Evolutionary conservation across 2,113 vertebrate genomes (phyloP).

Genomic region (Menidia beryllina): DNA sequence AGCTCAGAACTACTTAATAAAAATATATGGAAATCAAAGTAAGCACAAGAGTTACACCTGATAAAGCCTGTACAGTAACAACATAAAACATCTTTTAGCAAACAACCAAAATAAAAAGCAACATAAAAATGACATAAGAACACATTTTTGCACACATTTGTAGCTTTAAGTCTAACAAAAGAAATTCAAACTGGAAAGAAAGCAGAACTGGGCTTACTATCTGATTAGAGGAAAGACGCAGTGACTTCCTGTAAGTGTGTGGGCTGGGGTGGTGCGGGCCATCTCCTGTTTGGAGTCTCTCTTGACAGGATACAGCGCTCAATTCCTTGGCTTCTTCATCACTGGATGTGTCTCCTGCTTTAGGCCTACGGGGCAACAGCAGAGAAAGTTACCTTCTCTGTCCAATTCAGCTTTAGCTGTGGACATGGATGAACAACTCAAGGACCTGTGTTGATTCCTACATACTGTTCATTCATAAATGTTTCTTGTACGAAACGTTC

Average conservation of each 20-base stretch:
- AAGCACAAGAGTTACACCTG: not conserved
- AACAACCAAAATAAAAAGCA: not conserved
- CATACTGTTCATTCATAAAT: too few relatives aligned
- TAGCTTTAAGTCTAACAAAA: too few relatives aligned
- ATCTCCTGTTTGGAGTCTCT: conserved; percentile 71
- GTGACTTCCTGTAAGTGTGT: conserved; percentile 92
- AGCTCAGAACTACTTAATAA: conserved; percentile 38
- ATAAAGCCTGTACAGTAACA: not conserved
- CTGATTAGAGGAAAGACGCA: conserved; percentile 94
- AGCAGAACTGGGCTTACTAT: conserved; percentile 85
- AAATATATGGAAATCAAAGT: not conserved
- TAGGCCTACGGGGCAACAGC: conserved; percentile 73
- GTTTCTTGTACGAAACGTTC: not conserved
- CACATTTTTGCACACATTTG: too few relatives aligned
- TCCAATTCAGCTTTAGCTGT: too few relatives aligned
- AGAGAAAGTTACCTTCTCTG: not conserved
- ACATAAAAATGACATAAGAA: not conserved
- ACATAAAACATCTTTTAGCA: not conserved
- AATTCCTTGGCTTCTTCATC: conserved; percentile 92
- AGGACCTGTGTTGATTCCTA: too few relatives aligned
- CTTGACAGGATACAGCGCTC: conserved; percentile 84
- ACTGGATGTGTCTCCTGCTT: conserved; percentile 90
- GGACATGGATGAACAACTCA: too few relatives aligned
- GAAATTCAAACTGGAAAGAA: too few relatives aligned
- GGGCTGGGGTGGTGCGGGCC: conserved; percentile 71